These are phyloP conservation scores for Malurus elegans DNA, from an alignment of 2,113 vertebrate species.

Conservation along the genomic window DNA sequence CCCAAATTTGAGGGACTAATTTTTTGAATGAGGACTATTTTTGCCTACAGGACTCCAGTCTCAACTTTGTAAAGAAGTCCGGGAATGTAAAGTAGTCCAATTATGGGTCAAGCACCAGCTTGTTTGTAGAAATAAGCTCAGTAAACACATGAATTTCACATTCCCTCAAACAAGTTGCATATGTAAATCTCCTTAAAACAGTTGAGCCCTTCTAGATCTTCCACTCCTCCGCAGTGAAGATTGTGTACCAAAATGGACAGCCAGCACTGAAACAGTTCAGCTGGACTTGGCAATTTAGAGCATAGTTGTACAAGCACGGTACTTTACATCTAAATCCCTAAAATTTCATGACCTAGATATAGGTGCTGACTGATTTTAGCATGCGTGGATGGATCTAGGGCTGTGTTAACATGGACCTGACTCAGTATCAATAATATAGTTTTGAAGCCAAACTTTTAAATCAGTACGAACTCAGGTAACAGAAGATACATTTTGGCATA, in stretches of 20 bases:
- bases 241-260: not conserved
- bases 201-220: not conserved
- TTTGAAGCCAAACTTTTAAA: not conserved
- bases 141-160: not conserved
- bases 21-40: not conserved
- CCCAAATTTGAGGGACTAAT: not conserved
- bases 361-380: not conserved
- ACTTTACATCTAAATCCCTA: not conserved
- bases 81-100: not conserved
- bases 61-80: not conserved
- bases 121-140: not conserved
- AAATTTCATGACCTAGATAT: not conserved
- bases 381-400: not conserved
- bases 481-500: not conserved
- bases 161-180: not conserved
- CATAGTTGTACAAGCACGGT: rapidly evolving
- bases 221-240: not conserved
- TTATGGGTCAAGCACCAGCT: not conserved
- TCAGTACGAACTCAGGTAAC: not conserved
- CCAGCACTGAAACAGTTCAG: not conserved
- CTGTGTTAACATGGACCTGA: not conserved
- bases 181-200: not conserved
- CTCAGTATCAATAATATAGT: not conserved
- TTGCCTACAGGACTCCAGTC: not conserved
- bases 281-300: not conserved